phyloP scores from a whole-genome alignment of 2,113 vertebrate species.

The Porphyrio hochstetteri region DNA sequence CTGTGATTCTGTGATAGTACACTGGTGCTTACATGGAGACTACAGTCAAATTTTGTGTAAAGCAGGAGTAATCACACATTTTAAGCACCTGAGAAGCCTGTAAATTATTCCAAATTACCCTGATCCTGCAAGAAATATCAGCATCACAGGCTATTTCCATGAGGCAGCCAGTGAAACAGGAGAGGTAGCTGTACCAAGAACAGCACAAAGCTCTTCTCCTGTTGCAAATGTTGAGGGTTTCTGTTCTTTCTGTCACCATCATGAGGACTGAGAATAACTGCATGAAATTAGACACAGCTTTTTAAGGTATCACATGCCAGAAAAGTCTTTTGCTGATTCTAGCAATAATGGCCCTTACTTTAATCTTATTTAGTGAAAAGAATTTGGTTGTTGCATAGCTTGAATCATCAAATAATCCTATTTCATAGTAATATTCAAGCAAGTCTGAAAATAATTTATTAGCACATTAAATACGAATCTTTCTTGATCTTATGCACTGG shows the following conservation, averaged over 20 bases:
- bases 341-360: not conserved
- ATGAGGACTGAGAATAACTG: not conserved
- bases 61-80: not conserved
- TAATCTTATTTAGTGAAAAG: not conserved
- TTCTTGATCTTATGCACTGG: not conserved
- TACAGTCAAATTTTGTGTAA: not conserved
- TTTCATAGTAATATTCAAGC: not conserved
- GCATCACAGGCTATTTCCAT: constrained; percentile 13
- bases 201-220: not conserved
- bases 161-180: constrained; percentile 19
- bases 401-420: not conserved
- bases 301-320: constrained; percentile 10
- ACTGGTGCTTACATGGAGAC: not conserved
- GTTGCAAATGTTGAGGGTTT: constrained; percentile 17
- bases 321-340: not conserved
- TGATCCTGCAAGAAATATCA: constrained; percentile 10
- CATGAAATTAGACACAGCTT: not conserved
- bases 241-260: constrained; percentile 4
- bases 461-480: not conserved
- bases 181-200: not conserved
- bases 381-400: not conserved
- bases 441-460: not conserved
- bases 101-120: constrained; percentile 55
- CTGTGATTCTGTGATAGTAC: too few relatives aligned
- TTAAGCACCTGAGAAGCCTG: constrained; percentile 42